Evolutionary conservation across 2,888 invertebrate species (phyloP).

Genomic region (Yponomeuta cagnagella): DNA sequence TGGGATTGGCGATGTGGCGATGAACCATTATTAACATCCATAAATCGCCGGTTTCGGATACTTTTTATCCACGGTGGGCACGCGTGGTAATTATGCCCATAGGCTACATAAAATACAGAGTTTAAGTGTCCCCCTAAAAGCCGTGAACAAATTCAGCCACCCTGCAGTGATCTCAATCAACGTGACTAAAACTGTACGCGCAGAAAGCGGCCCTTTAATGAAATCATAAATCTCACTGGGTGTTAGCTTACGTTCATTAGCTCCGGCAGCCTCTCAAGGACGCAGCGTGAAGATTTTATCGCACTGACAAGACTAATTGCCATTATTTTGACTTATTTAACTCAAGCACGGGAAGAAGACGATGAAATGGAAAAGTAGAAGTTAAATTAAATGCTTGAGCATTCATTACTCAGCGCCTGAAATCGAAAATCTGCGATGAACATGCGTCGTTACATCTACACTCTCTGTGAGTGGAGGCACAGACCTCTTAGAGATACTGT

Average conservation of each 20-base stretch:
- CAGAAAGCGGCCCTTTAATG: not conserved
- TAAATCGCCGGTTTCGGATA: too few relatives aligned
- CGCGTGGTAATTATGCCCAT: too few relatives aligned
- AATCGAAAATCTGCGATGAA: too few relatives aligned
- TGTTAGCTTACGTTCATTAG: not conserved
- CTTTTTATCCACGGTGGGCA: too few relatives aligned
- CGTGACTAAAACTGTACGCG: not conserved
- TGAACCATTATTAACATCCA: too few relatives aligned
- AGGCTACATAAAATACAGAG: too few relatives aligned
- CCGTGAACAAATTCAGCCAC: too few relatives aligned
- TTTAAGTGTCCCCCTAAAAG: too few relatives aligned
- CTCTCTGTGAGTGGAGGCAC: too few relatives aligned
- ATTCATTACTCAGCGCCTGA: not conserved
- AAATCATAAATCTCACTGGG: not conserved
- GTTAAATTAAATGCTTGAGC: not conserved
- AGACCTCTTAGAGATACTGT: too few relatives aligned
- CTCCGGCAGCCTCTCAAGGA: not conserved
- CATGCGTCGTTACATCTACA: too few relatives aligned
- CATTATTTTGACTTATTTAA: not conserved
- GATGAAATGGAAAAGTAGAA: not conserved
- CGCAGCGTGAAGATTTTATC: not conserved
- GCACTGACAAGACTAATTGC: not conserved
- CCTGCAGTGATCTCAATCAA: not conserved
- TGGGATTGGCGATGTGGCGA: too few relatives aligned
- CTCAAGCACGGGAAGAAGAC: not conserved